Conservation (phyloP, 2,888 invertebrate species). For the Pyrocoelia pectoralis region DNA sequence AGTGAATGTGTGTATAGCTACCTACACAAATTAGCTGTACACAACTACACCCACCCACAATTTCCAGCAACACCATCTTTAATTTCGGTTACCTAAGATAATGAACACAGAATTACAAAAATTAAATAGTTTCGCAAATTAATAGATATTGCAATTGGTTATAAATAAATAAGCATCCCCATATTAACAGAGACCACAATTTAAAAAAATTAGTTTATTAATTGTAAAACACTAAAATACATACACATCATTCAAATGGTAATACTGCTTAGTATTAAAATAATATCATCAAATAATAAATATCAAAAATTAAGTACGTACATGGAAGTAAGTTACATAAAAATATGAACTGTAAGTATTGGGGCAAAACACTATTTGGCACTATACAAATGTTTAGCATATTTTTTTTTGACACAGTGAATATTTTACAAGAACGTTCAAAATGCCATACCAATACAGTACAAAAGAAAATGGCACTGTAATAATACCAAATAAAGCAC, state of each 20-base stretch:
- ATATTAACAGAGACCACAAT: no score
- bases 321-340: neutral
- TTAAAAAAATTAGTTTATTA: constrained; percentile 28
- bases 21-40: no score
- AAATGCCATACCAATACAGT: constrained; percentile 36
- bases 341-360: neutral
- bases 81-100: no score
- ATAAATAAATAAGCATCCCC: no score
- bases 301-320: constrained; percentile 5
- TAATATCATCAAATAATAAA: constrained; percentile 15
- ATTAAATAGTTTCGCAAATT: no score
- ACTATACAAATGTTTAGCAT: constrained; percentile 21
- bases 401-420: constrained; percentile 41
- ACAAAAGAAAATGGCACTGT: constrained; percentile 47
- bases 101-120: no score
- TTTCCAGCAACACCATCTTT: no score
- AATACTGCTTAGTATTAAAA: constrained; percentile 21
- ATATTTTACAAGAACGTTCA: constrained; percentile 36
- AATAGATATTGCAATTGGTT: no score
- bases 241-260: constrained; percentile 15
- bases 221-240: constrained; percentile 31
- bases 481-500: constrained; percentile 44
- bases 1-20: no score
- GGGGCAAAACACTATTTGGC: constrained; percentile 28
- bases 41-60: no score